Evolutionary conservation across 2,888 invertebrate species (phyloP), one percentile per base, ranked within the genome.

Genomic region (Phalera bucephala): DNA sequence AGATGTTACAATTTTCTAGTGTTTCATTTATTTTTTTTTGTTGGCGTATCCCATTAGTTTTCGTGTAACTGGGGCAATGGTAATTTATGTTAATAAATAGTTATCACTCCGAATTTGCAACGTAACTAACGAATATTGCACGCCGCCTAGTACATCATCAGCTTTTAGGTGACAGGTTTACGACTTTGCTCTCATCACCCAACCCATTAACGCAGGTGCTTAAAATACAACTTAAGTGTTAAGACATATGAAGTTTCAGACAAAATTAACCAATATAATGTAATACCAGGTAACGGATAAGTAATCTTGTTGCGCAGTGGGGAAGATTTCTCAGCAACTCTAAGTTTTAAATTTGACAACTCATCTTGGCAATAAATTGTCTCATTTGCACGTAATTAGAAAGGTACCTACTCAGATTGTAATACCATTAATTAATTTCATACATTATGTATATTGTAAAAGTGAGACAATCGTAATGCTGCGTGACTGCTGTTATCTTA

Each of bases 131-230:
- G 32, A 44, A 42, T 29, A 45, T 41, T 31, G 40, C 30, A 31
- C 35, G 36, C 44, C 26, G 28, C 32, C 35, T 45, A 47, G 45
- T 46, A 45, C 41, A 57, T 22, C 47, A 45, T 51, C 52, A 40
- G 49, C 44, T 44, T 51, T 43, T 47, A 57, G 57, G 52, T 50
- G 74, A 76, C 62, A 66, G 72, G 70, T 75, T 76, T 70, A 75
- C 63, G 61, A 50, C 52, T 43, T 31, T 26, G 54, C 59, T 70
- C 61, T 73, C 68, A 72, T 50, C 66, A 39, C 55, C 44, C 43
- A 43, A 40, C 38, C 53, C 49, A 61, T 64, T 58, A 64, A 40
- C 51, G 52, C 46, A 45, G 40, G 42, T 36, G 46, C 44, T 45
- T 25, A 15, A 25, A 28, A 28, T 28, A 17, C 9, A 29, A 29